phyloP scores from a whole-genome alignment of 2,797 vertebrate species.

The Eurystomus glaucurus region DNA sequence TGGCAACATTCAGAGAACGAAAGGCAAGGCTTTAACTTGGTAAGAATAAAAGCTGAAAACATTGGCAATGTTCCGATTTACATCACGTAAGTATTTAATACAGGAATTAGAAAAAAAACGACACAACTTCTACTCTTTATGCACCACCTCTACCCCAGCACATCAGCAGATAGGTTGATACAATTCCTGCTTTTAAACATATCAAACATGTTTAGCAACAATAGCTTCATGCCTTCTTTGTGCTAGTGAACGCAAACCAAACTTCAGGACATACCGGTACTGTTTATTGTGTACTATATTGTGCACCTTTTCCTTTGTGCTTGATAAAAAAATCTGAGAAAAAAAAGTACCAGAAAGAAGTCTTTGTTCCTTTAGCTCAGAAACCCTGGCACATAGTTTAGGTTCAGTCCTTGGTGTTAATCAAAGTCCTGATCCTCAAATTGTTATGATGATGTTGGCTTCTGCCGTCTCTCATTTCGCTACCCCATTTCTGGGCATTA shows the following conservation, averaged over 20 bases:
- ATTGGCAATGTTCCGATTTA: not conserved
- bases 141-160: not conserved
- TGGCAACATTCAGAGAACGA: not conserved
- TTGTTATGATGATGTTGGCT: not conserved
- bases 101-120: not conserved
- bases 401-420: not conserved
- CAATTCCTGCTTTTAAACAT: not conserved
- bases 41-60: not conserved
- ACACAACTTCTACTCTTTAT: not conserved
- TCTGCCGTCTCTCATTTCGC: not conserved
- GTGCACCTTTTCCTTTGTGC: not conserved
- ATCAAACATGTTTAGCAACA: accelerated
- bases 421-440: not conserved
- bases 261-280: not conserved
- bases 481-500: not conserved
- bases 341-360: not conserved
- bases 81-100: not conserved
- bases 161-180: not conserved
- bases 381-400: not conserved
- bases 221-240: not conserved
- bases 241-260: not conserved
- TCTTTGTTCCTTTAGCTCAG: not conserved
- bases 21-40: not conserved
- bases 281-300: not conserved
- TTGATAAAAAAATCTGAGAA: not conserved